Percentiles rank a stretch among this genome's conserved stretches.
Conservation (phyloP, 1,140 invertebrate species). For the Meloidogyne floridensis region DNA sequence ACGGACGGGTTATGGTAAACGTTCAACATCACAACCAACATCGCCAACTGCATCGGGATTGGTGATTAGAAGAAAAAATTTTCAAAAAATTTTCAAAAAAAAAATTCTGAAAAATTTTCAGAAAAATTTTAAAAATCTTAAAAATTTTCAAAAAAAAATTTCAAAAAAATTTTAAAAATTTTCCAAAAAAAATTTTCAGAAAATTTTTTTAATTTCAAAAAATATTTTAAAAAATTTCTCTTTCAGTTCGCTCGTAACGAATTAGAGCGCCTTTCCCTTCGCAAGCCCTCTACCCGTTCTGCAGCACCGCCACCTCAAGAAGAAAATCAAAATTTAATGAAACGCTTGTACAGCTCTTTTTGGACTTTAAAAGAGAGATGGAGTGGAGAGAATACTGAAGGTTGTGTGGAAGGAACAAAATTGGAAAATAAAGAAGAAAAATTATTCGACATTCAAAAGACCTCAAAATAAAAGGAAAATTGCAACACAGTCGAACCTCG, state of each 20-base stretch:
- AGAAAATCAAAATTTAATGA: constrained; percentile 14
- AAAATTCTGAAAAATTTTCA: not conserved
- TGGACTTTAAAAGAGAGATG: not conserved
- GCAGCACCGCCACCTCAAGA: constrained; percentile 11
- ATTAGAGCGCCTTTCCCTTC: constrained; percentile 24
- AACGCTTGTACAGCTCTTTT: constrained; percentile 2
- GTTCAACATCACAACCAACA: constrained; percentile 28
- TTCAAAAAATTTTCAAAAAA: not conserved
- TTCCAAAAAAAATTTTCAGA: too few relatives aligned
- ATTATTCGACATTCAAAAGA: not conserved
- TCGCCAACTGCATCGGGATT: constrained; percentile 11
- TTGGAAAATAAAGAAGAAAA: not conserved
- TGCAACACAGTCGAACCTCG: too few relatives aligned
- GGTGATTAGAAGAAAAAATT: not conserved
- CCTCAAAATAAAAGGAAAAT: not conserved
- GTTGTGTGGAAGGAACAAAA: too few relatives aligned
- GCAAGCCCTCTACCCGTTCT: constrained; percentile 8
- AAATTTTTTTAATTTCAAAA: not conserved
- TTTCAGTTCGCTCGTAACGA: constrained; percentile 23
- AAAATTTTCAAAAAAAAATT: not conserved
- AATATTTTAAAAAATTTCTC: not conserved
- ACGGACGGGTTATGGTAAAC: constrained; percentile 7
- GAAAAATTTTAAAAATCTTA: too few relatives aligned
- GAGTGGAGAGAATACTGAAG: not conserved
- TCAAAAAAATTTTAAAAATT: too few relatives aligned